Evolutionary conservation across 2,888 invertebrate species (phyloP), one percentile per base, ranked within the genome.

Genomic region (Eupithecia exiguata): DNA sequence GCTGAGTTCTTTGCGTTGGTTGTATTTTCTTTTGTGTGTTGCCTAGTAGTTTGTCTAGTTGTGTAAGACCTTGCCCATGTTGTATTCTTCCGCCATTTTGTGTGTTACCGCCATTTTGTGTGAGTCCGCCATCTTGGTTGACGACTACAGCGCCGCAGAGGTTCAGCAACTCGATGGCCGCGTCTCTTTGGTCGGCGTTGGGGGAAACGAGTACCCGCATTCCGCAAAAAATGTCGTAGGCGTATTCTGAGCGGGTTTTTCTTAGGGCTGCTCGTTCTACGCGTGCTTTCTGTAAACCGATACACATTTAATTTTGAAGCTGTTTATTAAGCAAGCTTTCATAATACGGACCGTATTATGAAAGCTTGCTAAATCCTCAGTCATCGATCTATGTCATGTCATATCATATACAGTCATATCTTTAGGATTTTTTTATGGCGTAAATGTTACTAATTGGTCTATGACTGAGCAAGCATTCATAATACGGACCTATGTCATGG

Each of bases 161-260:
- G 0, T 79, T 78, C 0, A 94, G 81, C 0, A 94, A 84, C 69
- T 86, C 81, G 1, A 79, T 81, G 0, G 88, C 86, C 0, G 90
- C 90, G 62, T 88, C 87, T 53, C 77, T 85, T 68, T 92, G 88
- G 0, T 89, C 86, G 0, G 88, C 86, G 21, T 81, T 72, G 0
- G 81, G 78, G 0, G 87, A 76, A 1, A 93, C 67, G 0, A 73
- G 80, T 0, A 93, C 89, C 1, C 84, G 82, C 82, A 90, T 89
- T 0, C 91, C 91, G 76, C 84, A 84, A 80, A 94, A 94, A 0
- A 94, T 86, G 77, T 93, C 88, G 80, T 89, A 93, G 0, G 89
- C 90, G 80, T 93, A 93, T 62, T 92, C 91, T 0, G 83, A 79
- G n/a, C 83, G 82, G 4, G 82, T 80, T 40, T 82, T 87, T 12